Base-by-base conservation (phyloP, 2,113 vertebrate genomes). In the Sphaerodactylus townsendi region DNA sequence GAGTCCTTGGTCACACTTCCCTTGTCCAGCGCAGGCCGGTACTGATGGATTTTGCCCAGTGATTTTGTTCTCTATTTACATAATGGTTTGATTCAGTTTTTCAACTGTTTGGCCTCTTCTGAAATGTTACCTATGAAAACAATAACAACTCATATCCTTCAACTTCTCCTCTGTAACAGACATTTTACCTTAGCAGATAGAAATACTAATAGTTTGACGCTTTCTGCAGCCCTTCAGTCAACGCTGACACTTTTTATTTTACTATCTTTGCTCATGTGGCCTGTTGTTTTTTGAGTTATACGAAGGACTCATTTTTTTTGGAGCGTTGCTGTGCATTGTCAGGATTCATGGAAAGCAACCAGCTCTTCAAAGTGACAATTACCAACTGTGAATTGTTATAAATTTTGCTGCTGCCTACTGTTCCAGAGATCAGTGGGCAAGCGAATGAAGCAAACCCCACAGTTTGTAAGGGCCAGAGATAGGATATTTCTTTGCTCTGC, bases 81-180 rank as follows among this genome's bases (percentile, higher is more conserved):
- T 93, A 90, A 92, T 89, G 92, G 85, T 86, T 91, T 90, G 87
- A 93, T 93, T 88, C 88, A 28, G 78, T 88, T 84, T 88, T 88
- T 91, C 90, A 89, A 79, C 77, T 81, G 28, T 92, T 92, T 86
- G 89, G 92, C 44, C 91, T 90, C 84, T 86, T 92, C 85, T 69
- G 70, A 92, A 90, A 86, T 28, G 5, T 72, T 92, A 50, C 48
- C 7, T 28, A 77, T 77, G 71, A 90, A 89, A 84, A 88, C 88
- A 90, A 89, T 46, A 90, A 83, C 72, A 87, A 65, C 68, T 78
- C 82, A 78, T 46, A 39, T 59, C 81, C 89, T 87, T n/a, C n/a
- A n/a, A n/a, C n/a, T n/a, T n/a, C n/a, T n/a, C 77, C 89, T 87
- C 76, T 70, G 86, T 88, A 83, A 83, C 83, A n/a, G 85, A 71